Evolutionary conservation across 1,140 invertebrate species (phyloP).

Genomic region (Linepithema humile): DNA sequence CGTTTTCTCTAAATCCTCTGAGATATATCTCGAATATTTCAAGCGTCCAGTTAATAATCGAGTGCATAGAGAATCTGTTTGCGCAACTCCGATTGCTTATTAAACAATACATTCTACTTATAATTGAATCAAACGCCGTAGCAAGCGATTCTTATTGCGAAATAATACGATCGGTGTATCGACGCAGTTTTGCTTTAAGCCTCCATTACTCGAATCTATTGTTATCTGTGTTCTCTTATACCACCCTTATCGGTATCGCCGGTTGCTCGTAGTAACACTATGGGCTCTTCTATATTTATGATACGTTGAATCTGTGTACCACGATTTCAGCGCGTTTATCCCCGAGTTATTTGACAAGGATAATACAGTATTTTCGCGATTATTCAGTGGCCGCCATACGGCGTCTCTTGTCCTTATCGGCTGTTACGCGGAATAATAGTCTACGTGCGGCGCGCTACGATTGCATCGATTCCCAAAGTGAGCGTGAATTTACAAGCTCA

Average conservation of each 20-base stretch:
- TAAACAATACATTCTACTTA: neutral
- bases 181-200: slow-evolving; percentile 6
- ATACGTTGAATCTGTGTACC: slow-evolving; percentile 20
- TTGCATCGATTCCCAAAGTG: slow-evolving; percentile 33
- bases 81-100: slow-evolving; percentile 22
- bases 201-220: slow-evolving; percentile 28
- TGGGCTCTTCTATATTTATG: slow-evolving; percentile 7
- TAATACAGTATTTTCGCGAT: slow-evolving; percentile 47
- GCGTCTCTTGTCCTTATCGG: slow-evolving; percentile 20
- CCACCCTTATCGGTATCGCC: slow-evolving; percentile 14
- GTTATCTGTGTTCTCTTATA: slow-evolving; percentile 59
- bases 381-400: slow-evolving; percentile 21
- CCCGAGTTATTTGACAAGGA: slow-evolving; percentile 28
- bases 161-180: slow-evolving; percentile 11
- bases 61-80: neutral
- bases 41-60: neutral
- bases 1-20: neutral
- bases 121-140: neutral
- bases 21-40: neutral
- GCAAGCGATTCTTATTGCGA: slow-evolving; percentile 17
- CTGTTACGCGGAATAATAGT: neutral
- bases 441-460: slow-evolving; percentile 19
- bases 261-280: slow-evolving; percentile 14
- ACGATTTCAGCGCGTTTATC: slow-evolving; percentile 38
- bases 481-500: neutral